Base-by-base conservation (phyloP, 30 jellyfish, hydroid and myxozoan genomes). In the Aurelia sp. region DNA sequence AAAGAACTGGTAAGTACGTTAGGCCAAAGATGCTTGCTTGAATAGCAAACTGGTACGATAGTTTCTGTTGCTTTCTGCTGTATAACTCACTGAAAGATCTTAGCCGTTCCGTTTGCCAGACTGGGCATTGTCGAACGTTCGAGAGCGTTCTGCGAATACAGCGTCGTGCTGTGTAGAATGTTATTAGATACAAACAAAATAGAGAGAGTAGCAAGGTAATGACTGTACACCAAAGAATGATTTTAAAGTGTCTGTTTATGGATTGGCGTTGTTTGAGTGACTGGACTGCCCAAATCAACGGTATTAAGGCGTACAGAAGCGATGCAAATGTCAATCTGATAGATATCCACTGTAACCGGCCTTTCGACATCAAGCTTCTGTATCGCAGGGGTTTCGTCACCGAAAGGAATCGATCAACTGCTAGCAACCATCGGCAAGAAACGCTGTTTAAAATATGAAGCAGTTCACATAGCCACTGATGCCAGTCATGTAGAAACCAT, bases 361-460 rank as follows among this genome's bases (percentile, higher is more conserved):
- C 30, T 10, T 22, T 62, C 13, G 69, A 15, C 80, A 64, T 62
- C 52, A 22, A 19, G 15, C 35, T 11, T 19, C 35, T 47, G 62
- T 78, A 64, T 21, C 62, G 81, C 48, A 78, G 51, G 22, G 89
- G 89, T 79, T 35, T 31, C 16, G 31, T 35, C 15, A 78, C 41
- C 3, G 89, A 78, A 40, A 78, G 44, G 68, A 13, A 64, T n/a
- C 89, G 89, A 78, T 78, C 89, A 52, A 62, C 16, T 11, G 80
- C 77, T 12, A 78, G 58, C 35, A 78, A 11, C 20, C 76, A 66
- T 19, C 89, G 22, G 30, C 75, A 18, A 52, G 67, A 64, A 17
- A 78, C 64, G n/a, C 89, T 66, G 62, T 78, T 78, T 78, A 78
- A 78, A 78, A 78, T 23, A 78, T 27, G 30, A 63, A 64, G 62